These are phyloP conservation scores for Magallana ariakensis DNA, from an alignment of 1,140 invertebrate species.

Conservation along the genomic window DNA sequence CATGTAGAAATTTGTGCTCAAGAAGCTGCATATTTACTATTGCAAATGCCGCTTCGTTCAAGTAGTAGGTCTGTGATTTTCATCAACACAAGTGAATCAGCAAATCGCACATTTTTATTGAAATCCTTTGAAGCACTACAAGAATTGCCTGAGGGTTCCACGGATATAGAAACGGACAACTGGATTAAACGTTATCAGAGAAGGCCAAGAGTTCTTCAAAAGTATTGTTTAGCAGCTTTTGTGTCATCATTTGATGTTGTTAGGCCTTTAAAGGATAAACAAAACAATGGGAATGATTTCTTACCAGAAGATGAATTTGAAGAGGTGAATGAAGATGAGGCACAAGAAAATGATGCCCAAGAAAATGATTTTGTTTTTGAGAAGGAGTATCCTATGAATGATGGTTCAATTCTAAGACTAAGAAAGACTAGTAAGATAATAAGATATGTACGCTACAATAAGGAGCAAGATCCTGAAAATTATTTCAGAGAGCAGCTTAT, in stretches of 20 bases:
- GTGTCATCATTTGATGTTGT: slow-evolving; percentile 39
- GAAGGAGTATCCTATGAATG: slow-evolving; percentile 37
- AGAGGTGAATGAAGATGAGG: slow-evolving; percentile 47
- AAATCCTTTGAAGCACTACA: slow-evolving; percentile 42
- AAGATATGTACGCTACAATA: slow-evolving; percentile 51
- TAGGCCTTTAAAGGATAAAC: slow-evolving; percentile 20
- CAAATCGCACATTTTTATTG: slow-evolving; percentile 50
- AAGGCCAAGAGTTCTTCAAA: slow-evolving; percentile 36
- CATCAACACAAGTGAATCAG: slow-evolving; percentile 56
- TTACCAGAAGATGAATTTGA: not conserved
- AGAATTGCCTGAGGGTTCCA: slow-evolving; percentile 39
- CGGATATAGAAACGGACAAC: slow-evolving; percentile 51
- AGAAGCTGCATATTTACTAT: slow-evolving; percentile 52
- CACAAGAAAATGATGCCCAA: slow-evolving; percentile 30
- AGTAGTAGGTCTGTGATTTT: slow-evolving; percentile 51
- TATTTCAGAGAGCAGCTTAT: slow-evolving; percentile 55
- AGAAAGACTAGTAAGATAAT: slow-evolving; percentile 49
- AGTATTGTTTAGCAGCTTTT: slow-evolving; percentile 53
- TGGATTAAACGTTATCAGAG: slow-evolving; percentile 49
- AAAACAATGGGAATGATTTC: slow-evolving; percentile 14
- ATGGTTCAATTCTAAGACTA: slow-evolving; percentile 51
- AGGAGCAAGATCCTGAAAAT: slow-evolving; percentile 53
- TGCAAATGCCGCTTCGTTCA: slow-evolving; percentile 56
- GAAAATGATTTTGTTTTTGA: not conserved
- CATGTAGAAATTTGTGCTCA: slow-evolving; percentile 46